phyloP scores from a whole-genome alignment of 2,888 invertebrate species.

The Pyrrhia umbra region DNA sequence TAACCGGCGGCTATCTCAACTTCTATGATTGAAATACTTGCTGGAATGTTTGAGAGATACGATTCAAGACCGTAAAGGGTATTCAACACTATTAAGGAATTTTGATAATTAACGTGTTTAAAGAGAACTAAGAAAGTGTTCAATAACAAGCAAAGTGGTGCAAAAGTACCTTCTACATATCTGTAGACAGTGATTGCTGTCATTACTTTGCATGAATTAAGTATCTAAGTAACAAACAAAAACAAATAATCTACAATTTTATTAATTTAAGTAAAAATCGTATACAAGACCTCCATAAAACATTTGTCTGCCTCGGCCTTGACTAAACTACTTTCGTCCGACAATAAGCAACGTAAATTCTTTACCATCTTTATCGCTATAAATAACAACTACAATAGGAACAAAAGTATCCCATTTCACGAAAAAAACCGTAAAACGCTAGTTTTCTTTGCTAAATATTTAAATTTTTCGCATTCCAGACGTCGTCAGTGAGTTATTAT shows the following conservation, averaged over 20 bases:
- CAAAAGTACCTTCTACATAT: no score
- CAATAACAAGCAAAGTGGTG: no score
- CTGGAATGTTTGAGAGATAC: slow-evolving; percentile 1
- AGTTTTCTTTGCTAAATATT: slow-evolving; percentile 60
- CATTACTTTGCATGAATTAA: background rate
- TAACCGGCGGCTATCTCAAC: slow-evolving; percentile 13
- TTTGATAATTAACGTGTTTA: background rate
- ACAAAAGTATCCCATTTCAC: slow-evolving; percentile 49
- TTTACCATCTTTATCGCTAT: slow-evolving; percentile 36
- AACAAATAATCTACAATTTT: background rate
- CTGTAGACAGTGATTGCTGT: no score
- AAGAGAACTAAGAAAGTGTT: no score
- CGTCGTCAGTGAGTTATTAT: slow-evolving; percentile 49
- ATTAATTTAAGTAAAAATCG: background rate
- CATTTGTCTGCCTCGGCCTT: slow-evolving; percentile 2
- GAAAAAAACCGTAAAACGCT: slow-evolving; percentile 45
- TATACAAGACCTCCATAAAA: slow-evolving; percentile 14
- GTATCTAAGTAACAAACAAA: no score
- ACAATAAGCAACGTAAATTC: slow-evolving; percentile 26
- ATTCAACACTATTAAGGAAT: background rate
- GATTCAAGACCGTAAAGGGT: background rate
- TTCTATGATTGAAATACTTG: slow-evolving; percentile 41
- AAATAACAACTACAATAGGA: slow-evolving; percentile 54
- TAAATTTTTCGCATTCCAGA: slow-evolving; percentile 54
- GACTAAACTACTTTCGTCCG: slow-evolving; percentile 11